A percentile compares a stretch with the other conserved stretches of the same genome.
Evolutionary conservation across 2,797 vertebrate genomes (phyloP).

Genomic region (Lithobates sylvaticus): DNA sequence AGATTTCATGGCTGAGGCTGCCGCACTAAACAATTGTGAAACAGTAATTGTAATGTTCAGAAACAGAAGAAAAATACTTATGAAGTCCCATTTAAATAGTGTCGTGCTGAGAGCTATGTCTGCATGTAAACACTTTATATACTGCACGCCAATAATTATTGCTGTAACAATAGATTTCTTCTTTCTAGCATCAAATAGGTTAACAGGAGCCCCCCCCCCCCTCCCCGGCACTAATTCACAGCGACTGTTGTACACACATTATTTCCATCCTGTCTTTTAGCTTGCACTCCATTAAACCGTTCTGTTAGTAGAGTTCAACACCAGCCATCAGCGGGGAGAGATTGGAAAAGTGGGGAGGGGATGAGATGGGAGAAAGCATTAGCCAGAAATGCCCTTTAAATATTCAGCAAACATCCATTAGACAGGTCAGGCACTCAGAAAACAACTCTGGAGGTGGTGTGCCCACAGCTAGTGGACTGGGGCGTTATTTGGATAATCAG

Average conservation of each 20-base stretch:
- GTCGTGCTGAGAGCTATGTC: background rate
- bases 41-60: background rate
- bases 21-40: background rate
- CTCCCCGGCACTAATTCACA: conserved; percentile 9
- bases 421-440: conserved; percentile 53
- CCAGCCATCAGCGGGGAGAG: conserved; percentile 35
- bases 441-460: conserved; percentile 19
- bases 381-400: conserved; percentile 60
- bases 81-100: background rate
- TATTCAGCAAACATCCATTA: conserved; percentile 63
- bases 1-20: background rate
- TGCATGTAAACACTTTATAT: conserved; percentile 2
- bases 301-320: conserved; percentile 58
- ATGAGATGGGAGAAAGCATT: conserved; percentile 46
- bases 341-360: conserved; percentile 32
- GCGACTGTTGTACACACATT: conserved; percentile 4
- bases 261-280: conserved; percentile 33
- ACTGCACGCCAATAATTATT: conserved; percentile 3
- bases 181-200: conserved; percentile 26
- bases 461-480: conserved; percentile 28
- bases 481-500: conserved; percentile 31
- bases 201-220: background rate
- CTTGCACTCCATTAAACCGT: conserved; percentile 62
- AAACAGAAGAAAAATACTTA: conserved; percentile 1
- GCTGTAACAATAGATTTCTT: background rate